Base-by-base conservation (phyloP, 2,888 invertebrate species). In the Dasypolia templi region DNA sequence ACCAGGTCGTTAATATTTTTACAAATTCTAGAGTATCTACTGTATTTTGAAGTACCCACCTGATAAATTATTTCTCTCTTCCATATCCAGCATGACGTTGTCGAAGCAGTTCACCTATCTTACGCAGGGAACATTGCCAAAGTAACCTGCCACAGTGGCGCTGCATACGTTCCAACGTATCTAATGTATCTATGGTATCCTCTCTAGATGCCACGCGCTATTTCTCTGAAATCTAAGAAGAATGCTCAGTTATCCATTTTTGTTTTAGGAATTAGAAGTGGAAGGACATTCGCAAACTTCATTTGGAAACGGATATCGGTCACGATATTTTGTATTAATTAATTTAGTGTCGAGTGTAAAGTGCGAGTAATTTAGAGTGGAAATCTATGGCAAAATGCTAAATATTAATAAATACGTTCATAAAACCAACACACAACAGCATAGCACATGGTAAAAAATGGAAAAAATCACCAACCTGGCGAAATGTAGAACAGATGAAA, bases 51-150 rank as follows among this genome's bases (percentile, higher is more conserved):
- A 17, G 26, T 3, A 9, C 3, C n/a, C n/a, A n/a, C n/a, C 55
- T 7, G 17, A 55, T 26, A 55, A 29, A 19, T 11, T 19, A 1
- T 1, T 4, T 56, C 9, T 32, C 11, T 22, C 22, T 32, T 32
- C 3, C 32, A 58, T 58, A 58, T 46, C 29, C 29, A 63, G 5
- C 7, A 22, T 11, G 17, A n/a, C 29, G 39, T 42, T 56, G 17
- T 87, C 87, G 7, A 72, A 81, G 89, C 68, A 67, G 82, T 86
- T 86, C 91, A 93, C 92, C 92, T 93, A 92, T 91, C 92, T 88
- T 86, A 83, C 83, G 77, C 88, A 85, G 91, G 93, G 92, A 91
- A 88, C 89, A 46, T 82, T 91, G 94, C 93, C 93, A 93, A 93
- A 92, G 91, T 90, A 92, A 93, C 93, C 93, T 93, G 93, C 91